phyloP scores from a whole-genome alignment of 2,797 vertebrate species.

The Manis pentadactyla region DNA sequence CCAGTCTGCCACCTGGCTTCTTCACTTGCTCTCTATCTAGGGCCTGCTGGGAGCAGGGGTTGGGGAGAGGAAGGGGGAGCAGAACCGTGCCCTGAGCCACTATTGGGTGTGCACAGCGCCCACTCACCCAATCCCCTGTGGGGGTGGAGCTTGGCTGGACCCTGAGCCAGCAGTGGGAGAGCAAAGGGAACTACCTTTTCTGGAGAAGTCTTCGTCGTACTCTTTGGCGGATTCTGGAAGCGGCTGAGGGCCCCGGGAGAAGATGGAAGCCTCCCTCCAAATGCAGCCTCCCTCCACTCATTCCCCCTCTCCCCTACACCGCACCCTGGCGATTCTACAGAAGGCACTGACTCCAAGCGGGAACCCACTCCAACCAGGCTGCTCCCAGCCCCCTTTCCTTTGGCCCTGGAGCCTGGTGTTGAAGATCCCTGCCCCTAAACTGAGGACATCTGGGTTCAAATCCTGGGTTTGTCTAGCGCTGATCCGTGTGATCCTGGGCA shows the following conservation, averaged over 20 bases:
- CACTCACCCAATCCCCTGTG: not conserved
- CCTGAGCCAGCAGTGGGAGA: no score
- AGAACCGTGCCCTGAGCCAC: not conserved
- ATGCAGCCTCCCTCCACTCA: not conserved
- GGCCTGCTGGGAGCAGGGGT: not conserved
- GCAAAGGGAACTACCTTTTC: not conserved
- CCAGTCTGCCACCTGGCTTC: not conserved
- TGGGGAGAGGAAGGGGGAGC: not conserved
- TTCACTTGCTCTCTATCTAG: rapidly evolving
- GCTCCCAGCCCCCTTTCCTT: not conserved
- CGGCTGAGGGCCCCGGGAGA: not conserved
- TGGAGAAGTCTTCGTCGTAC: not conserved
- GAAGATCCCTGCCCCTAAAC: not conserved
- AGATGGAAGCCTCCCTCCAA: no score
- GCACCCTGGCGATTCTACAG: not conserved
- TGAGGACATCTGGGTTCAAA: not conserved
- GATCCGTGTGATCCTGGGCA: not conserved
- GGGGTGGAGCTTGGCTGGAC: not conserved
- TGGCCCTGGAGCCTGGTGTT: not conserved
- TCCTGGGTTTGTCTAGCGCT: not conserved
- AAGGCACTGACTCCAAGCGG: not conserved
- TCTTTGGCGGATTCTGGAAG: not conserved
- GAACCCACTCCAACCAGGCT: not conserved
- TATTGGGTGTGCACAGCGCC: not conserved
- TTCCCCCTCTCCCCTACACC: no score